Conservation (phyloP, 2,113 vertebrate species). For the Myotis yumanensis region DNA sequence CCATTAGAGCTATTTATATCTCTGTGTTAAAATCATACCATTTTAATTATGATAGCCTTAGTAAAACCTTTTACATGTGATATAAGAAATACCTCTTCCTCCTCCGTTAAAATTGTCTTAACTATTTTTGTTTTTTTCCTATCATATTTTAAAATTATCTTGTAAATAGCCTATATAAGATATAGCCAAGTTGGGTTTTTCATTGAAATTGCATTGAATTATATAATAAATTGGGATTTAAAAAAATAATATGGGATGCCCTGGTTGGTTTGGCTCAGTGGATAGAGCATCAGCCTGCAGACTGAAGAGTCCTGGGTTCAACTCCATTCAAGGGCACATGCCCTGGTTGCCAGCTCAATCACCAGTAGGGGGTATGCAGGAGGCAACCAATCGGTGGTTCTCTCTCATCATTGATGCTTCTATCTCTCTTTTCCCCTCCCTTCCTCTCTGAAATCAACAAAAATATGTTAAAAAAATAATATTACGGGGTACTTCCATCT, state of each 20-base stretch:
- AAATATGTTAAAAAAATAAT: background rate
- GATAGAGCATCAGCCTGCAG: too few relatives aligned
- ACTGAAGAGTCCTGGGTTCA: too few relatives aligned
- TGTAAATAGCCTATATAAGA: background rate
- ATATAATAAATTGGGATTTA: background rate
- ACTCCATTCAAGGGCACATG: too few relatives aligned
- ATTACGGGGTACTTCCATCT: background rate
- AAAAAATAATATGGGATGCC: background rate
- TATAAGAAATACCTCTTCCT: background rate
- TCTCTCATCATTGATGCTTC: too few relatives aligned
- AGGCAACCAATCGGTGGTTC: too few relatives aligned
- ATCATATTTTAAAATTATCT: conserved; percentile 15
- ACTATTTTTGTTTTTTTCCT: background rate
- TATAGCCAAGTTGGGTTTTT: background rate
- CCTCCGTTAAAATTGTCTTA: background rate
- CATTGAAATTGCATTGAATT: background rate
- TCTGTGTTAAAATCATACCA: background rate
- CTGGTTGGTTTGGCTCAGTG: too few relatives aligned
- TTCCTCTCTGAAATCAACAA: too few relatives aligned
- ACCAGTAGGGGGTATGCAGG: too few relatives aligned
- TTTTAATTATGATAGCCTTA: background rate
- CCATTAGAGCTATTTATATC: background rate
- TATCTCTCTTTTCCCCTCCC: too few relatives aligned
- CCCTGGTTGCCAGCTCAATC: too few relatives aligned
- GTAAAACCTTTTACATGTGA: background rate